These are phyloP conservation scores for Philhelius pedissequus DNA, from an alignment of 2,888 invertebrate species.

Conservation along the genomic window DNA sequence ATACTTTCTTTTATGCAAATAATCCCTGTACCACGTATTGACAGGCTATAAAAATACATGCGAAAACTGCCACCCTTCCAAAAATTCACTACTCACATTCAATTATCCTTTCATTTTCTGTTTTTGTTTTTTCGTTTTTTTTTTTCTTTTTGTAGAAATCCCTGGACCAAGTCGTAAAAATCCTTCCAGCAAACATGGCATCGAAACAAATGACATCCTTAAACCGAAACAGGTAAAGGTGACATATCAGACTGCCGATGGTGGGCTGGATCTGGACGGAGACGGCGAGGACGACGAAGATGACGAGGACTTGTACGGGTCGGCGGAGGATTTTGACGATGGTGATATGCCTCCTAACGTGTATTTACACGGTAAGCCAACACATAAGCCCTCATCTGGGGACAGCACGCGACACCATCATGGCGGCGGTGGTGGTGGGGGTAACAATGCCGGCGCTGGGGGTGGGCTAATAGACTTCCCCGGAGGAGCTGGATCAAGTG, in stretches of 20 bases:
- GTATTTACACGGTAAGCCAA: conserved; percentile 76
- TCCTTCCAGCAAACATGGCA: conserved; percentile 80
- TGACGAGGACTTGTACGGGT: conserved; percentile 85
- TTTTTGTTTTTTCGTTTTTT: conserved; percentile 5
- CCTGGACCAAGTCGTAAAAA: conserved; percentile 84
- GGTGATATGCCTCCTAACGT: conserved; percentile 76
- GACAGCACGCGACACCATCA: conserved; percentile 65
- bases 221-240: conserved; percentile 78
- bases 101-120: conserved; percentile 46
- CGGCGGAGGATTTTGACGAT: conserved; percentile 86
- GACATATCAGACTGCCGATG: conserved; percentile 76
- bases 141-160: conserved; percentile 82
- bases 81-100: conserved; percentile 38
- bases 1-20: conserved; percentile 44
- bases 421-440: conserved; percentile 36
- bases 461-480: conserved; percentile 47
- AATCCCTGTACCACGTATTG: conserved; percentile 32
- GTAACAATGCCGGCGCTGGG: conserved; percentile 50
- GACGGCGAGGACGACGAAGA: conserved; percentile 74
- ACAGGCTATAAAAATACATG: conserved; percentile 43
- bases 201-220: conserved; percentile 78
- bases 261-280: conserved; percentile 42
- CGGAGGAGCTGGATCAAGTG: conserved; percentile 63
- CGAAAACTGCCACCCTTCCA: not conserved
- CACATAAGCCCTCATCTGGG: conserved; percentile 73